Evolutionary conservation across 2,888 invertebrate species (phyloP), one percentile per base, ranked within the genome.

Genomic region (Leptopilina syphax): DNA sequence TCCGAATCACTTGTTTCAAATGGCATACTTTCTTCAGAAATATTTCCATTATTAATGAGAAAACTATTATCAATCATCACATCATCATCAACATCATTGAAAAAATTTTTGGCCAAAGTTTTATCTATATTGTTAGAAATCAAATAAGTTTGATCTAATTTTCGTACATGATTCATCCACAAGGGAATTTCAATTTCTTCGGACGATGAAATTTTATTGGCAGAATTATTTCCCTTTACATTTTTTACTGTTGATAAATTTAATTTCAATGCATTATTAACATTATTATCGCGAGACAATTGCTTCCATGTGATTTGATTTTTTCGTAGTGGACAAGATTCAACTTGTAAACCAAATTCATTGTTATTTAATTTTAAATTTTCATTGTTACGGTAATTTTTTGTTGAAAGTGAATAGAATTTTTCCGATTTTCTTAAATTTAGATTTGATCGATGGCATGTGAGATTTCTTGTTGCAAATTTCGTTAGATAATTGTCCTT

Each of bases 281-380:
- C 34, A 34, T 12, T 13, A 54, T n/a, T 47, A 84, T 1, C 63
- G 3, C 24, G 67, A 27, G 84, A 81, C 24, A 89, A 87, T 81
- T 85, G 85, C 57, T 85, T 88, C 90, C 88, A 89, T 0, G 88
- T 88, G 1, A 87, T 79, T 65, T 83, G 80, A 5, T 65, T 66
- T 0, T 81, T 81, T 2, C n/a, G 18, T 9, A 63, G 79, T 54
- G 84, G 78, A 67, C 86, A 90, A 8, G 88, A 88, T 12, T 54
- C 54, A 18, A 73, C 57, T 54, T 87, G 91, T 79, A 93, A 85
- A 47, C 89, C 91, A 34, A 87, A 80, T 1, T 88, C 82, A 3
- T 88, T 84, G 13, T 86, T 84, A 81, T 93, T 93, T 3, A 93
- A 88, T 24, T 91, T 92, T 12, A 88, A 87, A 73, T 87, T 82